Evolutionary conservation across 2,113 vertebrate genomes (phyloP), one percentile per base, ranked within the genome.

Genomic region (Gymnocephalus cernua): DNA sequence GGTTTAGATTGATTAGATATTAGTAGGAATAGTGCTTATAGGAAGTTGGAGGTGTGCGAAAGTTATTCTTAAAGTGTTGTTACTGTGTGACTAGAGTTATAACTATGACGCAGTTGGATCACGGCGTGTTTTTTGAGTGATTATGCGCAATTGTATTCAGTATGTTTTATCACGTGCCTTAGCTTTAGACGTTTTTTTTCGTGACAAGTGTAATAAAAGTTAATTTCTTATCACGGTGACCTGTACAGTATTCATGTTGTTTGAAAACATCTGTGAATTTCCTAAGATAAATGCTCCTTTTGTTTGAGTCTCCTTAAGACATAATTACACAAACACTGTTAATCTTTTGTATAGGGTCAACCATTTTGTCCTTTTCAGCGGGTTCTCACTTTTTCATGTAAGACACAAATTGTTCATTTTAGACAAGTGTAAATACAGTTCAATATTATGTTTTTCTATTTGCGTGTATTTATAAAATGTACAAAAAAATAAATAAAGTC

Each of bases 391-490:
- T 69, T 47, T 58, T 15, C 32, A 65, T 58, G 59, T 41, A 25
- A 41, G 38, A 83, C 78, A 44, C 7, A 67, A 23, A 38, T 66
- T 56, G 25, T 74, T 63, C 6, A 57, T 69, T 81, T 47, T 72
- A 27, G 44, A 57, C 29, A 4, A 38, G 61, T 90, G 82, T 91
- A 88, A 74, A 88, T 92, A 90, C 63, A 63, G 19, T 72, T 53
- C 10, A 47, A 79, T 62, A 70, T 21, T 6, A 10, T 83, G 62
- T 84, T 81, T 86, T 86, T 89, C 25, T 91, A 74, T 87, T 44
- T 80, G 44, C 66, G 57, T 73, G 25, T 91, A 86, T 93, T 92
- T 93, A 88, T 91, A 79, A 91, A 88, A 92, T 89, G 81, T 86
- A 68, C 27, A 80, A 87, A 91, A 88, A 88, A 81, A 82, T 51